A percentile compares a stretch with the other conserved stretches of the same genome.
phyloP scores from a whole-genome alignment of 2,888 invertebrate species.

The Rhamphomyia laevipes region DNA sequence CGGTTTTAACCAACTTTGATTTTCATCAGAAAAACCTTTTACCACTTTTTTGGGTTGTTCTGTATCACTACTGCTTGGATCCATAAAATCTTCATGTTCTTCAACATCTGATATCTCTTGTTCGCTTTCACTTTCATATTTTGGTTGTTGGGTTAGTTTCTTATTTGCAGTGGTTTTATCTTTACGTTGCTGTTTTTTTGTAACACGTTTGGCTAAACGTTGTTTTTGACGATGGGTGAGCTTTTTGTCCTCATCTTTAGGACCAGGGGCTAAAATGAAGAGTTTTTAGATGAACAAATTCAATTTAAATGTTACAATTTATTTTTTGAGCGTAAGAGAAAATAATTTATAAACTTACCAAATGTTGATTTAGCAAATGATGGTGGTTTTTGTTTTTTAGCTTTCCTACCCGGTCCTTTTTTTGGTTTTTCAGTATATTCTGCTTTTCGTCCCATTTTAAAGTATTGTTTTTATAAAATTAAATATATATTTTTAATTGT shows the following conservation, averaged over 20 bases:
- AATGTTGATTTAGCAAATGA: constrained; percentile 33
- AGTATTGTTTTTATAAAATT: no score
- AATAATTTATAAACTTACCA: constrained; percentile 23
- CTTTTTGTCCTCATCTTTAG: constrained; percentile 41
- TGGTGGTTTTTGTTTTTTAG: constrained; percentile 78
- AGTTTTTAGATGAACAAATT: background rate
- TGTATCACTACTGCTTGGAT: constrained; percentile 16
- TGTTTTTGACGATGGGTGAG: constrained; percentile 60
- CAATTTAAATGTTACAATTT: no score
- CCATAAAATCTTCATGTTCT: constrained; percentile 23
- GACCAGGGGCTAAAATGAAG: constrained; percentile 21
- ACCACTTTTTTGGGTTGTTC: constrained; percentile 6
- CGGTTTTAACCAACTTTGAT: constrained; percentile 56
- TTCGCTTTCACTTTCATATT: constrained; percentile 29
- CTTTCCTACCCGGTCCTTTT: constrained; percentile 76
- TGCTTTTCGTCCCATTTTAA: constrained; percentile 73
- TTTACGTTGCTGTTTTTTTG: constrained; percentile 39
- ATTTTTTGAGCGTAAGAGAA: no score
- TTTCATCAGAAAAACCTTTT: constrained; percentile 57
- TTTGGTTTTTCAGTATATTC: constrained; percentile 64
- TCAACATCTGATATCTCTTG: constrained; percentile 19
- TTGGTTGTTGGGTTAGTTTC: constrained; percentile 19
- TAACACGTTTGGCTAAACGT: constrained; percentile 47
- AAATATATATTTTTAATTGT: no score
- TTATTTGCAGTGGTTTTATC: constrained; percentile 23